Evolutionary conservation across 2,113 vertebrate genomes (phyloP).

Genomic region (Lepisosteus osseus): DNA sequence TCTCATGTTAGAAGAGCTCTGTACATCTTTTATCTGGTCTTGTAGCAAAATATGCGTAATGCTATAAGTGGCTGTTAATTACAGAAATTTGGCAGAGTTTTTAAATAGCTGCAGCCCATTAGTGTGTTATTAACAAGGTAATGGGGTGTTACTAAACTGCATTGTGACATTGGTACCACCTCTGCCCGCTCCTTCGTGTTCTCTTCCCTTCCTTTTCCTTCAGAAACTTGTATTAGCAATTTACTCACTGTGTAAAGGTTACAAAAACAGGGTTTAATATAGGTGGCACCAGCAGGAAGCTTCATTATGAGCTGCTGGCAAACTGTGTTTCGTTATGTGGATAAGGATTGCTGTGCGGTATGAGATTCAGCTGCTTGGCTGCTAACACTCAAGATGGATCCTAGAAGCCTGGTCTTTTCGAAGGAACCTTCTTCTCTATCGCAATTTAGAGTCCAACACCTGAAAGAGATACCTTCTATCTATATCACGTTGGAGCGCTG

Average conservation of each 20-base stretch:
- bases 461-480: no score
- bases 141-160: conserved; percentile 80
- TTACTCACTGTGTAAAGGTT: not conserved
- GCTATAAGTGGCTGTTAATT: conserved; percentile 68
- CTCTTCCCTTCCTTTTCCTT: conserved; percentile 2
- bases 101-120: conserved; percentile 78
- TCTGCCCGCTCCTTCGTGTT: conserved; percentile 30
- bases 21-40: not conserved
- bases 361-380: not conserved
- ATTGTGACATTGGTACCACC: conserved; percentile 59
- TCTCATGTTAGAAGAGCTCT: no score
- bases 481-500: no score
- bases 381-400: no score
- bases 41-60: conserved; percentile 48
- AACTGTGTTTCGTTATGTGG: not conserved
- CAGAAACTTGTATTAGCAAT: not conserved
- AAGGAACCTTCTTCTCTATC: no score
- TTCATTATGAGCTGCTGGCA: not conserved
- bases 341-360: not conserved
- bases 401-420: no score
- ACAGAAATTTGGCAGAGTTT: conserved; percentile 66
- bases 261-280: not conserved
- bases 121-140: conserved; percentile 77
- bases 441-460: no score
- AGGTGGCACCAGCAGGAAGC: not conserved